phyloP scores from a whole-genome alignment of 2,113 vertebrate species.

The Tenrec ecaudatus region DNA sequence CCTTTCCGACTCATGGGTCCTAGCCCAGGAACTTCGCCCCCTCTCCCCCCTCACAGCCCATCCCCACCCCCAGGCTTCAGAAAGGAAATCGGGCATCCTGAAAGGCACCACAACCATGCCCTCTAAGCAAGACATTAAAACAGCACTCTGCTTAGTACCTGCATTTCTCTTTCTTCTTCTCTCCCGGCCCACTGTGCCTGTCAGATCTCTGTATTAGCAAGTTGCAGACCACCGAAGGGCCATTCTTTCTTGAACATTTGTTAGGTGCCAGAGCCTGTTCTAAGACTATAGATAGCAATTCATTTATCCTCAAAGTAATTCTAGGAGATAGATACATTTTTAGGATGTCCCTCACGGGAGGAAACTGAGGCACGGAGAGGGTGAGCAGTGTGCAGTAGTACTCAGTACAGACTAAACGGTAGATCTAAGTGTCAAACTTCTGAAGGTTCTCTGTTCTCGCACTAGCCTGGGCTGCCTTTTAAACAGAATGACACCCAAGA shows the following conservation, averaged over 20 bases:
- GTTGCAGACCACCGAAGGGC: neutral
- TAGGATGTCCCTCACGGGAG: neutral
- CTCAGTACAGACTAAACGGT: neutral
- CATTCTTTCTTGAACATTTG: neutral
- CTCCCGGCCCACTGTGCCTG: constrained; percentile 10
- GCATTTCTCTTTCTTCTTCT: constrained; percentile 39
- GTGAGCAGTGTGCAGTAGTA: neutral
- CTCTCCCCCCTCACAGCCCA: no score
- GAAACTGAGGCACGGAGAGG: neutral
- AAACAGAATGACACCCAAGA: neutral
- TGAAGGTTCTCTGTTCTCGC: neutral
- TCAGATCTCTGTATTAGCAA: neutral
- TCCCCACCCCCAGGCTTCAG: constrained; percentile 16
- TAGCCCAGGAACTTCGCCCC: constrained; percentile 42
- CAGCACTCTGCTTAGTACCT: neutral
- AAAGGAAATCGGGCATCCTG: neutral
- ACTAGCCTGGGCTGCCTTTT: neutral
- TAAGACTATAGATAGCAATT: neutral
- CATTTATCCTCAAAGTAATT: neutral
- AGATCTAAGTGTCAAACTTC: neutral
- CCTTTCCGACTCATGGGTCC: constrained; percentile 41
- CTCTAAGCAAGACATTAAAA: neutral
- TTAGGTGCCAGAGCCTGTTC: neutral
- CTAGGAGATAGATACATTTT: neutral
- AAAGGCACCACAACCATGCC: neutral